Evolutionary conservation across 2,888 invertebrate species (phyloP), one percentile per base, ranked within the genome.

Genomic region (Pachliopta kotzebuea): DNA sequence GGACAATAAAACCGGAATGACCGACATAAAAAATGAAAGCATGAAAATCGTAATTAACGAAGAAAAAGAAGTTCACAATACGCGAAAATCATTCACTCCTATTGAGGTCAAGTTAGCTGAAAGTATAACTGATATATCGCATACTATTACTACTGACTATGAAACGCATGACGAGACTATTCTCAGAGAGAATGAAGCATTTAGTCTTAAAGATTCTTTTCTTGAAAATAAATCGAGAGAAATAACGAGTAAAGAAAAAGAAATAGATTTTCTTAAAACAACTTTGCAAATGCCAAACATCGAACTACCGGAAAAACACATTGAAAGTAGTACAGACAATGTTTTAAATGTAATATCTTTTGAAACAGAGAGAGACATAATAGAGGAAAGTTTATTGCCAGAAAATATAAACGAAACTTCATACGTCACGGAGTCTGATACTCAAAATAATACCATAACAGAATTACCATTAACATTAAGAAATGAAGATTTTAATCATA

Each of bases 221-320:
- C n/a, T 26, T 9, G 50, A 57, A 42, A 53, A 31, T 4, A 18
- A 42, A 21, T 56, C 53, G 21, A 65, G 56, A 21, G 61, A 55
- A 20, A 64, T 64, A 55, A 45, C 50, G 50, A 45, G 24, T 31
- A 42, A 17, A 45, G 57, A 21, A 29, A 56, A 21, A 18, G 42
- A 23, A 18, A 42, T 9, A 45, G 42, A 17, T 45, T 26, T 20
- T 11, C 18, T 8, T 26, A 8, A 26, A 14, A 49, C 4, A 58
- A 45, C 2, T 14, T 31, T 17, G 9, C 54, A 14, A 56, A 17
- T 56, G 20, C 29, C 55, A 29, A n/a, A 14, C 4, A 37, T 14
- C 14, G 37, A 37, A 14, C 37, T 37, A 14, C 11, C 14, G 2
- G 37, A 14, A 37, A 37, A 2, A 14, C 4, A 31, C 4, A n/a